A percentile compares a stretch with the other conserved stretches of the same genome.
Conservation (phyloP, 1,140 invertebrate species). For the Papilio machaon region DNA sequence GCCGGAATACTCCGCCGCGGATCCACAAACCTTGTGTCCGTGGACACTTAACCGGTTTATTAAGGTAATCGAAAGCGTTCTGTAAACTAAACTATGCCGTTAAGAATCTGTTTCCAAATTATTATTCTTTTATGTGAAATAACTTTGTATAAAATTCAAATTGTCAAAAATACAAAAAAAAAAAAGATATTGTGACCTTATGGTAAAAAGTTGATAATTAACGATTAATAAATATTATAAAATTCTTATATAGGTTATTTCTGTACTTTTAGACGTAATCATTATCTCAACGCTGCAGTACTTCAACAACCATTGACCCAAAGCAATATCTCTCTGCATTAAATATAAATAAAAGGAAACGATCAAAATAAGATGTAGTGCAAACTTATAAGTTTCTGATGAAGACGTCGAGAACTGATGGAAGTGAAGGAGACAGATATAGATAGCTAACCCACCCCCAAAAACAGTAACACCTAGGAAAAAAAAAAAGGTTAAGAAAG, state of each 20-base stretch:
- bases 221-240: neutral
- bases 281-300: conserved; percentile 5
- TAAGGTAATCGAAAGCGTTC: conserved; percentile 19
- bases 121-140: neutral
- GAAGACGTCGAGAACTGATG: neutral
- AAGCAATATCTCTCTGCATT: neutral
- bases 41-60: conserved; percentile 25
- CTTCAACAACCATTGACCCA: conserved; percentile 14
- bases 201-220: neutral
- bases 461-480: neutral
- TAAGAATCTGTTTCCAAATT: neutral
- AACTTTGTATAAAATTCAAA: neutral
- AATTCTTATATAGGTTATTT: neutral
- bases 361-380: neutral
- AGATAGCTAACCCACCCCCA: neutral
- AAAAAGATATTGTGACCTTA: neutral
- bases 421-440: neutral
- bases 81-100: neutral
- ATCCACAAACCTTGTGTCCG: conserved; percentile 2
- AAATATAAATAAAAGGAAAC: neutral
- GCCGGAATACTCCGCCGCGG: conserved; percentile 10
- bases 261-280: neutral
- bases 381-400: neutral
- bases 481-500: neutral
- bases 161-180: neutral